Conservation (phyloP, 2,113 vertebrate species). For the Thryonomys swinderianus region DNA sequence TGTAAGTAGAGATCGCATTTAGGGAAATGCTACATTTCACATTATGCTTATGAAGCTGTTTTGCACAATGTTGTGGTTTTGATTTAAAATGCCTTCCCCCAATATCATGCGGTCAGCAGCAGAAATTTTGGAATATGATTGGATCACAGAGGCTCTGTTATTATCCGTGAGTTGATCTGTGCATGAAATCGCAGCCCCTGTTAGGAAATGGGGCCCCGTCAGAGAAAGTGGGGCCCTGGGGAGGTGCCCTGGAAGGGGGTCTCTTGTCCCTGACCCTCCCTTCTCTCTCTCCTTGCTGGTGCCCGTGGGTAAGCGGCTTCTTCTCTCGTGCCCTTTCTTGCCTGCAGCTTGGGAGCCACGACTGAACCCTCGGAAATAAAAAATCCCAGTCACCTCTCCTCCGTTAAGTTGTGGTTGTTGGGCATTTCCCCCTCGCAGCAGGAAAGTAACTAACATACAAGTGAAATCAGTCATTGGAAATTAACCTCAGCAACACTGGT, state of each 20-base stretch:
- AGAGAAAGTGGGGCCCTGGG: not conserved
- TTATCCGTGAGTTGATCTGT: too few species aligned
- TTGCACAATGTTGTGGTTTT: not conserved
- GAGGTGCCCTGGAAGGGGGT: not conserved
- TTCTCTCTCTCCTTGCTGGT: not conserved
- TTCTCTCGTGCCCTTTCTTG: not conserved
- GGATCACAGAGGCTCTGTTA: not conserved
- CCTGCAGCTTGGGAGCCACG: not conserved
- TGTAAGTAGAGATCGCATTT: not conserved
- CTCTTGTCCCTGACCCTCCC: not conserved
- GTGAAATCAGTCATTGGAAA: not conserved
- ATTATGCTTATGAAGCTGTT: not conserved
- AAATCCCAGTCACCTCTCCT: not conserved
- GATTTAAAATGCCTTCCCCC: not conserved
- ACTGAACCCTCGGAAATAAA: not conserved
- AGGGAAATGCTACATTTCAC: not conserved
- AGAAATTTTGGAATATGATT: not conserved
- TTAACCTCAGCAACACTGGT: not conserved
- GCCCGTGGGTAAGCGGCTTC: not conserved
- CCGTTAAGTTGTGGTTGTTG: not conserved
- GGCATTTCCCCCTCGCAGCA: not conserved
- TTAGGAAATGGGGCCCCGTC: not conserved
- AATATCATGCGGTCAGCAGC: not conserved
- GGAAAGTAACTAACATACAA: not conserved
- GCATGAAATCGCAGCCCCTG: too few species aligned